A percentile compares a stretch with the other conserved stretches of the same genome.
phyloP scores from a whole-genome alignment of 2,113 vertebrate species.

The Rostratula benghalensis region DNA sequence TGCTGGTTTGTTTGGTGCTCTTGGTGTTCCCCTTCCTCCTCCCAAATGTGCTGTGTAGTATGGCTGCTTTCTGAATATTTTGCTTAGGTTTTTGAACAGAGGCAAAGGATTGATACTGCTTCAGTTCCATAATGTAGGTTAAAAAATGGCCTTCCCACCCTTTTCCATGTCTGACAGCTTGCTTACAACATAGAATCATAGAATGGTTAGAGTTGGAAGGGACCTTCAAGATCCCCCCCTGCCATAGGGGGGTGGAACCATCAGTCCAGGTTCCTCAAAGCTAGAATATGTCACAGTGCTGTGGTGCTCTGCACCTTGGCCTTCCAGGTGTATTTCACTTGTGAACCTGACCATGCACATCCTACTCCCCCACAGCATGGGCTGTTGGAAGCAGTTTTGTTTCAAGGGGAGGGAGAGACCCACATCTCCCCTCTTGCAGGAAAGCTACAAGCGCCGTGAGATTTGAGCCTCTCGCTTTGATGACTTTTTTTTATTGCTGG shows the following conservation, averaged over 20 bases:
- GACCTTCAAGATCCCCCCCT: too few species aligned
- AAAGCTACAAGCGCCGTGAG: background rate
- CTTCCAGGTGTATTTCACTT: background rate
- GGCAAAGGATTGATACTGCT: background rate
- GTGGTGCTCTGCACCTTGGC: background rate
- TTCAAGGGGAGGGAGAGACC: background rate
- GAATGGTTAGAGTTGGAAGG: too few species aligned
- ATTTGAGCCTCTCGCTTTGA: background rate
- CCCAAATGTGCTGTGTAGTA: rapidly evolving
- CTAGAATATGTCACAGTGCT: background rate
- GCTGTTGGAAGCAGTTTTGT: background rate
- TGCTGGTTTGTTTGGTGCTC: background rate
- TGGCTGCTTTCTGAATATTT: background rate
- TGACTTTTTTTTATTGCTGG: background rate
- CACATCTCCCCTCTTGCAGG: background rate
- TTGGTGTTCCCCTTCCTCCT: background rate
- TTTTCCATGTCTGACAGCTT: background rate
- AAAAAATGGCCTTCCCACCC: background rate
- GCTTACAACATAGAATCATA: background rate
- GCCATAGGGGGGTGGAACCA: too few species aligned
- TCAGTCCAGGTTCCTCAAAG: too few species aligned
- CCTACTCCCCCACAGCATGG: rapidly evolving
- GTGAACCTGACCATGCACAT: background rate
- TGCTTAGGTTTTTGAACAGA: background rate
- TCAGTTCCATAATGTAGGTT: background rate